Evolutionary conservation across 53 echinoderm and acorn worm species (phyloP).

Genomic region (Apostichopus leukothele): DNA sequence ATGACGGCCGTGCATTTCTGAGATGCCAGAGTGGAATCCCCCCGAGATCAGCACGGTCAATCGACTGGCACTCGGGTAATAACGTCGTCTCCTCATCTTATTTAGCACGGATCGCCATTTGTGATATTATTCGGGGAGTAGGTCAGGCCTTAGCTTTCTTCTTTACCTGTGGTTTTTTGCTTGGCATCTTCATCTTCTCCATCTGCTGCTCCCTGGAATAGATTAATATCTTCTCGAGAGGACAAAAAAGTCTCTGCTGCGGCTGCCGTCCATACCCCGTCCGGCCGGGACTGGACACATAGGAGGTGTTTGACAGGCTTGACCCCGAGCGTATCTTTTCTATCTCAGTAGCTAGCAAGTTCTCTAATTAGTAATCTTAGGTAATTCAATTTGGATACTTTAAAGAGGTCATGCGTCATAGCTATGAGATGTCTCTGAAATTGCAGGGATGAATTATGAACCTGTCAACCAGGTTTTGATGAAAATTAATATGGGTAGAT

Average conservation of each 20-base stretch:
- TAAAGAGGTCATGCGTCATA: conserved; percentile 33
- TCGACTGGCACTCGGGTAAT: background rate
- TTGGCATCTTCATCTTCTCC: background rate
- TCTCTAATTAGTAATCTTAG: background rate
- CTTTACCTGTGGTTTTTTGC: background rate
- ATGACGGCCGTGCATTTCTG: background rate
- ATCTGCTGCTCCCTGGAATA: background rate
- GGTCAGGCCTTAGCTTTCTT: background rate
- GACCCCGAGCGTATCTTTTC: background rate
- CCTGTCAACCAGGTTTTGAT: background rate
- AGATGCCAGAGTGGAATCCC: conserved; percentile 7
- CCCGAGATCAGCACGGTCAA: background rate
- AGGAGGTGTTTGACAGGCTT: background rate
- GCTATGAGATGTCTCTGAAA: background rate
- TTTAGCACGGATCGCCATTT: too few relatives aligned
- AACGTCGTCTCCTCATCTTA: too few relatives aligned
- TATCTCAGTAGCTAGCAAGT: background rate
- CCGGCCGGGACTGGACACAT: too few relatives aligned
- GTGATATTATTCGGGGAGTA: too few relatives aligned
- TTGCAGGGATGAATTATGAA: background rate
- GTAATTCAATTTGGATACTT: conserved; percentile 23
- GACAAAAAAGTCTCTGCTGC: background rate
- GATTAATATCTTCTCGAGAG: background rate
- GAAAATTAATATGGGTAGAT: background rate
- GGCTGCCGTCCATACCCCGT: background rate